A percentile compares a stretch with the other conserved stretches of the same genome.
phyloP scores from a whole-genome alignment of 2,797 vertebrate species.

The Acipenser ruthenus region DNA sequence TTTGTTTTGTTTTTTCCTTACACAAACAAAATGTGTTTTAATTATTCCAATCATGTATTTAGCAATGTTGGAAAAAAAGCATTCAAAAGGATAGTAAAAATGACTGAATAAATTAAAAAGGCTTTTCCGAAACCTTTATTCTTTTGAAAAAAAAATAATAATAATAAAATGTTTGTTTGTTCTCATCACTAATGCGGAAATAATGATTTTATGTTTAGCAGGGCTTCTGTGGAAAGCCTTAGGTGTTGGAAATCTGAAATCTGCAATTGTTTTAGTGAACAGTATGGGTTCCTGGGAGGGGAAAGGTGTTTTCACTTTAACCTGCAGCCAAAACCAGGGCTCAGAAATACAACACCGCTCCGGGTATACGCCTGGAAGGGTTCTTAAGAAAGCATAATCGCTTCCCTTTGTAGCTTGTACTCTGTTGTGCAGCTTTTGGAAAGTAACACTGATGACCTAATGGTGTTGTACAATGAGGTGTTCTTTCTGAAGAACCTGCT shows the following conservation, averaged over 20 bases:
- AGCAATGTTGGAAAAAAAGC: too few relatives aligned
- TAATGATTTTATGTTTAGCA: conserved; percentile 50
- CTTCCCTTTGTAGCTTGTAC: too few relatives aligned
- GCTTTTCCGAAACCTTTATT: conserved; percentile 32
- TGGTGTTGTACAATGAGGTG: too few relatives aligned
- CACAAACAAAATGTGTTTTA: too few relatives aligned
- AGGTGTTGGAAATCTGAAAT: conserved; percentile 55
- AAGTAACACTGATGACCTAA: too few relatives aligned
- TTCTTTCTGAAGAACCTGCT: too few relatives aligned
- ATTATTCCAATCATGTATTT: too few relatives aligned
- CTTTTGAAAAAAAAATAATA: conserved; percentile 17
- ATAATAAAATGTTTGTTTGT: conserved; percentile 23
- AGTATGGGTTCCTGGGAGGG: conserved; percentile 30
- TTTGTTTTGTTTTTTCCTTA: too few relatives aligned
- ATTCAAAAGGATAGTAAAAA: background rate
- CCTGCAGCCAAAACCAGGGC: conserved; percentile 15
- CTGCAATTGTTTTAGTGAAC: conserved; percentile 44
- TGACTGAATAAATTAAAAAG: conserved; percentile 20
- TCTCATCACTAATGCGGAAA: conserved; percentile 35
- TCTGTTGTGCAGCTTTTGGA: too few relatives aligned
- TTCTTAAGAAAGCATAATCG: too few relatives aligned
- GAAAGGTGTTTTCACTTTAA: conserved; percentile 14
- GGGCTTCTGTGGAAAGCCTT: conserved; percentile 53
- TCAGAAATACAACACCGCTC: too few relatives aligned
- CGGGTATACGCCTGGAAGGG: conserved; percentile 2